These are phyloP conservation scores for Noturus placidus DNA, from an alignment of 2,113 vertebrate species.

Conservation along the genomic window DNA sequence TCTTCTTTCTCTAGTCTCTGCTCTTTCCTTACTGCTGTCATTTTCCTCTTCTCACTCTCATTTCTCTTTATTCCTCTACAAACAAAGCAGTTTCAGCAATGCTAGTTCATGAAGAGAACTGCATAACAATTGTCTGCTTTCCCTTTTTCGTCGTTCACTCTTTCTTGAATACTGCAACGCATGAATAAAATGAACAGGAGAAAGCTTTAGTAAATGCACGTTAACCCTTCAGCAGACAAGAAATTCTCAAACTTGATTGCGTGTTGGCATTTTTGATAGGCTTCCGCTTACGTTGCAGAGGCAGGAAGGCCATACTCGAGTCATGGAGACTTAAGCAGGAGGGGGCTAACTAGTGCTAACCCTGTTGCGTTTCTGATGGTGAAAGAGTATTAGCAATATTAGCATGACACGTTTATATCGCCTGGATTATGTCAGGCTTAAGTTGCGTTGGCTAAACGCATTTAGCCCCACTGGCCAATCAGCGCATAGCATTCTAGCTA, in stretches of 20 bases:
- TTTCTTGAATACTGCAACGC: background rate
- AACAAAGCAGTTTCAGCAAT: background rate
- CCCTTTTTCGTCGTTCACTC: background rate
- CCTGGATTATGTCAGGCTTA: constrained; percentile 76
- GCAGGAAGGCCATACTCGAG: constrained; percentile 31
- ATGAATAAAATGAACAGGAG: background rate
- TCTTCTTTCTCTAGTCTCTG: background rate
- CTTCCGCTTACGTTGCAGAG: background rate
- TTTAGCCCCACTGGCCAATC: constrained; percentile 68
- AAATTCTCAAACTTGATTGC: background rate
- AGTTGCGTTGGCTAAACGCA: constrained; percentile 64
- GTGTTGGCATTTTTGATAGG: background rate
- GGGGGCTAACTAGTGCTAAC: constrained; percentile 40
- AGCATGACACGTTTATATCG: constrained; percentile 67
- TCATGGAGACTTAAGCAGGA: constrained; percentile 19
- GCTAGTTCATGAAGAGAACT: background rate
- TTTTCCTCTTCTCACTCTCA: constrained; percentile 10
- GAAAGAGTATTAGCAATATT: constrained; percentile 70
- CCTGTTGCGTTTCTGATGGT: constrained; percentile 31
- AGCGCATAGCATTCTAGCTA: constrained; percentile 49
- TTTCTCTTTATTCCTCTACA: constrained; percentile 23
- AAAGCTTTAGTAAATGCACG: background rate
- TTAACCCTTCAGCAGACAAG: background rate
- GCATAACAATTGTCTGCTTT: background rate
- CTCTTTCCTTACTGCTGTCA: constrained; percentile 2